A percentile compares a stretch with the other conserved stretches of the same genome.
Conservation (phyloP, 2,888 invertebrate genomes). For the Autographa pulchrina region DNA sequence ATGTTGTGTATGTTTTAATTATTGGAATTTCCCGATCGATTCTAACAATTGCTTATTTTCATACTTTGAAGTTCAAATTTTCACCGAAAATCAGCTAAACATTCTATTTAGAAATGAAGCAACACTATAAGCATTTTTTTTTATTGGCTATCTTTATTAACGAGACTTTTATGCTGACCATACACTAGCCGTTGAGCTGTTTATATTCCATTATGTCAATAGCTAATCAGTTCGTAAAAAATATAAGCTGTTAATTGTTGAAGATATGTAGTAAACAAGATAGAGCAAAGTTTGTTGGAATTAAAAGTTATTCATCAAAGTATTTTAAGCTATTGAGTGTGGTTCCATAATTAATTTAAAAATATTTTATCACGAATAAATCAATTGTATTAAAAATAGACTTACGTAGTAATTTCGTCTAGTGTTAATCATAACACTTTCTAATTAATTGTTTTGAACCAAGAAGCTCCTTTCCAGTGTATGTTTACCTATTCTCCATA, state of each 20-base stretch:
- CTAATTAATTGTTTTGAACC: no score
- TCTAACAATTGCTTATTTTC: no score
- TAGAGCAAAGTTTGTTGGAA: not conserved
- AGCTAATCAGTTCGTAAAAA: not conserved
- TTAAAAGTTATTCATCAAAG: slow-evolving; percentile 1
- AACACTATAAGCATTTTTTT: not conserved
- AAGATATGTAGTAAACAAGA: not conserved
- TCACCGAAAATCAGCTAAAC: slow-evolving; percentile 18
- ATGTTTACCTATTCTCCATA: no score
- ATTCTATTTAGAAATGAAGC: not conserved
- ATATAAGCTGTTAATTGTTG: not conserved
- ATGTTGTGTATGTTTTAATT: slow-evolving; percentile 22
- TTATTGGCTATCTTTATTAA: not conserved
- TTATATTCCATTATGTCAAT: slow-evolving; percentile 2
- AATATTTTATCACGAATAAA: no score
- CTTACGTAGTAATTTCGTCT: no score
- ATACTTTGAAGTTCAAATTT: slow-evolving; percentile 1
- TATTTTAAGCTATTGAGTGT: not conserved
- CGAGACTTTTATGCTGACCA: not conserved
- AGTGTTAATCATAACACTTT: no score
- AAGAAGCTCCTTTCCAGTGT: no score
- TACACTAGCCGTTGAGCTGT: not conserved
- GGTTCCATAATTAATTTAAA: no score
- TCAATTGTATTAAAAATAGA: no score
- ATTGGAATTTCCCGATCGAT: slow-evolving; percentile 23